These are phyloP conservation scores for Gymnobelideus leadbeateri DNA, from an alignment of 2,113 vertebrate genomes.

Conservation along the genomic window DNA sequence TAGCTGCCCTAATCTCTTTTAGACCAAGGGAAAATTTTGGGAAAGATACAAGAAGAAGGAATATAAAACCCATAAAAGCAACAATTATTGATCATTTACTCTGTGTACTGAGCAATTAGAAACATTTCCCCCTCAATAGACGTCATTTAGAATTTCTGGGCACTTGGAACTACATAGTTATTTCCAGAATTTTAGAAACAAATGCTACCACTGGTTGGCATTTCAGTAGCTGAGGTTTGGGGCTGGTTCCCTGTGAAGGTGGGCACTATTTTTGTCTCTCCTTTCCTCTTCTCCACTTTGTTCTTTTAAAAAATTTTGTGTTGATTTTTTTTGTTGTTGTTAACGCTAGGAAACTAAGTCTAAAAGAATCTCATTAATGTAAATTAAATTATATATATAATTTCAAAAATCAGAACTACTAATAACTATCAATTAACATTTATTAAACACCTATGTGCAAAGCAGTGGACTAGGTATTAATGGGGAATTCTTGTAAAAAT, in stretches of 20 bases:
- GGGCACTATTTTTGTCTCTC: not conserved
- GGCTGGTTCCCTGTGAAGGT: not conserved
- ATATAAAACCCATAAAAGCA: not conserved
- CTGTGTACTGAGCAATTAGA: not conserved
- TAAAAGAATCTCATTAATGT: not conserved
- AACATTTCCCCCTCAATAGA: not conserved
- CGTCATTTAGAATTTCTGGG: not conserved
- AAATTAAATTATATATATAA: not conserved
- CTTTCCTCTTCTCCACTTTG: not conserved
- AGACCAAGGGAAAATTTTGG: not conserved
- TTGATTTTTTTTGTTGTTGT: not conserved
- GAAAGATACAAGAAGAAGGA: not conserved
- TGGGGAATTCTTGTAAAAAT: not conserved
- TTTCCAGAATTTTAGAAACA: not conserved
- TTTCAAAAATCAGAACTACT: not conserved
- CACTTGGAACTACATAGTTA: not conserved
- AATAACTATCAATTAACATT: not conserved
- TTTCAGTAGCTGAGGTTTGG: not conserved
- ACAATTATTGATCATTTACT: not conserved
- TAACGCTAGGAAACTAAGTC: not conserved
- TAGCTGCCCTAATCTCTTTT: not conserved
- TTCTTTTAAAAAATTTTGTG: not conserved
- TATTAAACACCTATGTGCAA: not conserved
- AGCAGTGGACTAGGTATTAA: not conserved
- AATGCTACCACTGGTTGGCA: not conserved